Base-by-base conservation (phyloP, 2,797 vertebrate genomes). In the Momotus momota region DNA sequence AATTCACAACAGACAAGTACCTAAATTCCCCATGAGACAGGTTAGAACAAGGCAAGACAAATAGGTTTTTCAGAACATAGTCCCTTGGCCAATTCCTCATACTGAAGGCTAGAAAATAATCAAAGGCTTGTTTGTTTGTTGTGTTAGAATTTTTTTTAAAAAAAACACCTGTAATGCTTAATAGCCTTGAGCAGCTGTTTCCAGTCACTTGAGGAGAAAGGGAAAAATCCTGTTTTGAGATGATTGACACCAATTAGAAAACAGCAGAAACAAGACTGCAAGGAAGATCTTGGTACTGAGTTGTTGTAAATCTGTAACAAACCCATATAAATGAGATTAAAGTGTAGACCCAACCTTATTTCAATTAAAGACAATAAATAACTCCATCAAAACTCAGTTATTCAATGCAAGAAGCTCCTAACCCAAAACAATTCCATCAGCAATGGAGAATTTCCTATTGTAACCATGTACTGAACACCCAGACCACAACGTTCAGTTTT, bases 241-340 rank as follows among this genome's bases (percentile, higher is more conserved):
- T 40, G 12, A 52, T 26, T 65, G 60, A 73, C 25, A 33, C 5
- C 15, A 40, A 20, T 20, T 62, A 41, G 21, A 73, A 20, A 70
- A 31, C 6, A 88, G 55, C 25, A 90, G 31, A 84, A 35, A 4
- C 51, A 69, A 88, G 19, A 69, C 17, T n/a, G 6, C 18, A 71
- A 66, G 6, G 3, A 70, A 67, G 23, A n/a, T 7, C 20, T 61
- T 25, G 19, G 16, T 31, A 14, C 11, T 16, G 7, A 49, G 1
- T 19, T 62, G 6, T 17, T 29, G 4, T 27, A 45, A 40, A 29
- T 23, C 22, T 70, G 7, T 35, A 75, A 67, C 40, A 54, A 72
- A 49, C 26, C 7, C 51, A 9, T 1, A 7, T 3, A 51, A 29
- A 2, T 1, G 0, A 12, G 21, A 23, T 35, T 7, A 75, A 67